Percentiles rank a stretch among this genome's conserved stretches.
Evolutionary conservation across 2,888 invertebrate genomes (phyloP).

Genomic region (Galeruca laticollis): DNA sequence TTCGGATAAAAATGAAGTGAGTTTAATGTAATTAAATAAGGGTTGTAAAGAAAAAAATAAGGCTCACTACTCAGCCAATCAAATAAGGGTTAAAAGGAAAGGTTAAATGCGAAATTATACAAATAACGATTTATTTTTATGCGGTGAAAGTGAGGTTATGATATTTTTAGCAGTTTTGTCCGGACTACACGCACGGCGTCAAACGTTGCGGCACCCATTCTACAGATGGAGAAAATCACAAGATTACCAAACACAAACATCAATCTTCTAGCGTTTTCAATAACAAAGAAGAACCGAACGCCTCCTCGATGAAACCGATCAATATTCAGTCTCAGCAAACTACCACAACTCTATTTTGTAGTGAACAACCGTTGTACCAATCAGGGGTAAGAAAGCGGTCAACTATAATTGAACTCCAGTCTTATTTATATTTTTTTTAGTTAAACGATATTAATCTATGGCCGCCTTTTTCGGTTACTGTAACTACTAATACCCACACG

Average conservation of each 20-base stretch:
- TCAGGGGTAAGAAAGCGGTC: constrained; percentile 55
- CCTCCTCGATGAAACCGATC: constrained; percentile 33
- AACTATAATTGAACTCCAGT: no score
- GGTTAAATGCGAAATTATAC: no score
- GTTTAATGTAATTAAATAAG: neutral
- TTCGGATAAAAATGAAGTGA: constrained; percentile 54
- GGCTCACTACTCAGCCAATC: no score
- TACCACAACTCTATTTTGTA: constrained; percentile 23
- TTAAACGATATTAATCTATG: constrained; percentile 69
- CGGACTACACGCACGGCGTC: constrained; percentile 67
- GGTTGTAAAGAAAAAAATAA: no score
- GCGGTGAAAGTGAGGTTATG: no score
- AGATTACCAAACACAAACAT: constrained; percentile 70
- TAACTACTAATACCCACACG: constrained; percentile 62
- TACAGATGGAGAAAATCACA: constrained; percentile 72
- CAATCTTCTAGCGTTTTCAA: constrained; percentile 49
- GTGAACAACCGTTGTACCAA: constrained; percentile 51
- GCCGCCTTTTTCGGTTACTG: constrained; percentile 72
- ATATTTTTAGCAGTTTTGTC: neutral
- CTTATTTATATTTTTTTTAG: constrained; percentile 49
- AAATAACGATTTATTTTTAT: no score
- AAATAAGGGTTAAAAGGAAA: no score
- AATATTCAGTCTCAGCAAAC: constrained; percentile 35
- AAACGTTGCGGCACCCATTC: constrained; percentile 75
- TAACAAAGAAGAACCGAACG: constrained; percentile 43